Evolutionary conservation across 2,113 vertebrate species (phyloP), one percentile per base, ranked within the genome.

Genomic region (Engraulis encrasicolus): DNA sequence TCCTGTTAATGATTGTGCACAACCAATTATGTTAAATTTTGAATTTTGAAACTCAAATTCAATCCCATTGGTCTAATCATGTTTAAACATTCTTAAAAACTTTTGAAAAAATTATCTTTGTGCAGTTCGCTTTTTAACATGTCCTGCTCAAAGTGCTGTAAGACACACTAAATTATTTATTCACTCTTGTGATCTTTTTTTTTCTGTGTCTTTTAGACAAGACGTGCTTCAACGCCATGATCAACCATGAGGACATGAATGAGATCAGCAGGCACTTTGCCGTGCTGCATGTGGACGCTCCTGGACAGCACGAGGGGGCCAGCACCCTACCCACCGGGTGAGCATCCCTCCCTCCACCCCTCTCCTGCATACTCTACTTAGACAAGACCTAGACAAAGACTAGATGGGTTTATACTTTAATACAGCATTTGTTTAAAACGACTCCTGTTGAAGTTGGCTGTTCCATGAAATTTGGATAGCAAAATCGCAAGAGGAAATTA

Each of bases 171-270:
- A 1, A 58, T n/a, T 4, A 3, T 1, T 11, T 66, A 27, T 66
- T 66, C 14, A n/a, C 23, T 23, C 14, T n/a, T 66, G 58, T n/a
- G 23, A 66, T 71, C 34, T 31, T 71, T 19, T 15, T 79, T 11
- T 79, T 40, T 0, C n/a, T n/a, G n/a, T n/a, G n/a, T n/a, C 38
- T 48, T 80, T 1, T 87, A 99, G 98, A 99, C 89, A 98, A 98
- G 92, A 96, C 96, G 15, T 99, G 97, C 88, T 99, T 98, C 91
- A 95, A 96, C 49, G 89, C 95, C 23, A 93, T 99, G 54, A 98
- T 99, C 93, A 95, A 95, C 86, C 97, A 95, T 0, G 96, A 97
- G 88, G 98, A 99, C 89, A 98, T 99, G 97, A 95, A 95, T 27
- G 98, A 99, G 89, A 98, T 99, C 88, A 93, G 92, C 20, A 95